A percentile compares a stretch with the other conserved stretches of the same genome.
Conservation (phyloP, 2,888 invertebrate genomes). For the Teinopalpus imperialis region DNA sequence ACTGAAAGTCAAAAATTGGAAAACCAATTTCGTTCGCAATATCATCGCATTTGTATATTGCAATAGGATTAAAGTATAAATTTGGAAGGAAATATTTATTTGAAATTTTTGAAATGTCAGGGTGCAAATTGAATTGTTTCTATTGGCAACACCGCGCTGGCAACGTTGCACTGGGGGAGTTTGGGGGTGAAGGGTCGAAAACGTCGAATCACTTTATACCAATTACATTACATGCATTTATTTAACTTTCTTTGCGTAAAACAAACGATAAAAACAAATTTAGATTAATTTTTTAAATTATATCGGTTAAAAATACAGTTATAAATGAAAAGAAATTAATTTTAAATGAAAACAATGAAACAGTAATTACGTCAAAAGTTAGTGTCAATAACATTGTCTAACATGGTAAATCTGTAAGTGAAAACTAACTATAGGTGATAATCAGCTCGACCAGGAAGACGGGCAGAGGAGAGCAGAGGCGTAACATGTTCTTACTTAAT, state of each 20-base stretch:
- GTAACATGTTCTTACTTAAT: too few species aligned
- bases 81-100: conserved; percentile 39
- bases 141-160: conserved; percentile 38
- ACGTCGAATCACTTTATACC: conserved; percentile 28
- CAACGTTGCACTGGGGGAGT: conserved; percentile 50
- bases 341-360: too few species aligned
- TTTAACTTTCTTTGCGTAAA: conserved; percentile 37
- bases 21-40: conserved; percentile 14
- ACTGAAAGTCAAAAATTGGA: conserved; percentile 1
- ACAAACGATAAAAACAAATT: not conserved
- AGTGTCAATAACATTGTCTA: too few species aligned
- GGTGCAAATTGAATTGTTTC: conserved; percentile 48
- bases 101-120: conserved; percentile 47
- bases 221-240: conserved; percentile 38
- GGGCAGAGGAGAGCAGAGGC: too few species aligned
- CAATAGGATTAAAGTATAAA: conserved; percentile 17
- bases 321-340: too few species aligned
- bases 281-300: too few species aligned
- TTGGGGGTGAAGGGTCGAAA: conserved; percentile 44
- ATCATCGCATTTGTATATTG: conserved; percentile 12
- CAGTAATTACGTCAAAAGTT: too few species aligned
- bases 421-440: too few species aligned
- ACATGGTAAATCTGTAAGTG: too few species aligned
- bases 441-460: too few species aligned
- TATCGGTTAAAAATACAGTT: too few species aligned